Percentiles rank a stretch among this genome's conserved stretches.
These are phyloP conservation scores for Acrobasis consociella DNA, from an alignment of 2,888 invertebrate species.

Conservation along the genomic window DNA sequence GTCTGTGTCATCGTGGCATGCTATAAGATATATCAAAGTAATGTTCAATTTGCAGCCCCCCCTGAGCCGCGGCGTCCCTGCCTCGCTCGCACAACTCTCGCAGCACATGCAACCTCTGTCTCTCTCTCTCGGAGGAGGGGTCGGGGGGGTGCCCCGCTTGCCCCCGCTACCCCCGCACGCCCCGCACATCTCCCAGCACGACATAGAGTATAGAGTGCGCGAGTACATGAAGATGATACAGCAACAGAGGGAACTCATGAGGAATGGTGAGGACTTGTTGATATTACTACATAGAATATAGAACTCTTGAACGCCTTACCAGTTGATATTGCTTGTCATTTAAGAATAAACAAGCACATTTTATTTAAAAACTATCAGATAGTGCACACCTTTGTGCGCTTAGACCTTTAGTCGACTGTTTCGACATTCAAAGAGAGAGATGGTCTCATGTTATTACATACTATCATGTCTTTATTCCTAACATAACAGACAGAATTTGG, in stretches of 20 bases:
- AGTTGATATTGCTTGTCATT: background rate
- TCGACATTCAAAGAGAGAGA: too few relatives aligned
- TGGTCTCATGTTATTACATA: too few relatives aligned
- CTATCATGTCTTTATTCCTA: too few relatives aligned
- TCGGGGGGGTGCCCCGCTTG: slow-evolving; percentile 82
- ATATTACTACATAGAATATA: background rate
- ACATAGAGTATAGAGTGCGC: slow-evolving; percentile 89
- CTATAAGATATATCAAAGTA: slow-evolving; percentile 7
- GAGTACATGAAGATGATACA: slow-evolving; percentile 90
- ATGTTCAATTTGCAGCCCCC: slow-evolving; percentile 58
- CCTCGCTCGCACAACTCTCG: slow-evolving; percentile 75
- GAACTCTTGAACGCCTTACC: background rate
- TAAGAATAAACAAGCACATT: too few relatives aligned
- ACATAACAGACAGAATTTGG: too few relatives aligned
- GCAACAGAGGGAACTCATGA: slow-evolving; percentile 68
- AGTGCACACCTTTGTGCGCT: too few relatives aligned
- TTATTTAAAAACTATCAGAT: too few relatives aligned
- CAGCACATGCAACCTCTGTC: slow-evolving; percentile 90
- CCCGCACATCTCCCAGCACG: slow-evolving; percentile 85
- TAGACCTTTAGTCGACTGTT: too few relatives aligned
- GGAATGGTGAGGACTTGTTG: slow-evolving; percentile 58
- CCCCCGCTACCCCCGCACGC: slow-evolving; percentile 79
- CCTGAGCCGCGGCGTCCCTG: slow-evolving; percentile 83
- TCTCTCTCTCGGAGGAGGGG: slow-evolving; percentile 84
- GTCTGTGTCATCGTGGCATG: too few relatives aligned